Evolutionary conservation across 2,113 vertebrate species (phyloP).

Genomic region (Phalacrocorax aristotelis): DNA sequence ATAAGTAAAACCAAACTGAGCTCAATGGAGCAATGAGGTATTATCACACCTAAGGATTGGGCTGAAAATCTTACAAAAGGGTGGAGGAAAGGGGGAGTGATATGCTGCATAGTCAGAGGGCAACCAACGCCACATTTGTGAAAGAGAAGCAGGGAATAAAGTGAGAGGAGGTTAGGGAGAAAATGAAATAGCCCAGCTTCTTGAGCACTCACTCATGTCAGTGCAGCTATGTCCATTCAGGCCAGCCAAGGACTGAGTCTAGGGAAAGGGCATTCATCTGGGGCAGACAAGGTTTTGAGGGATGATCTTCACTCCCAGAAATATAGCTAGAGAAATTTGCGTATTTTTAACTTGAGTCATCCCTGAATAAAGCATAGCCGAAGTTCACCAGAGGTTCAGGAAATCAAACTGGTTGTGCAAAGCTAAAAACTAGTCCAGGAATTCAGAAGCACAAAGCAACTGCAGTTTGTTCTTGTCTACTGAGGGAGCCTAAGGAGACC

Average conservation of each 20-base stretch:
- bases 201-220: neutral
- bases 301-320: neutral
- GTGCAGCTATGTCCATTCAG: neutral
- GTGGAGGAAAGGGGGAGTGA: neutral
- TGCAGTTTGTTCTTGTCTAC: neutral
- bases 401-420: neutral
- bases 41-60: neutral
- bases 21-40: neutral
- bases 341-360: constrained; percentile 1
- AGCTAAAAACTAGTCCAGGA: neutral
- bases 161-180: neutral
- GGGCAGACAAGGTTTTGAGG: neutral
- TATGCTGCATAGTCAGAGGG: neutral
- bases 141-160: neutral
- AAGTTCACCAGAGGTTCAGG: neutral
- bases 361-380: neutral
- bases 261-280: neutral
- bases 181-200: neutral
- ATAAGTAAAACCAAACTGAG: neutral
- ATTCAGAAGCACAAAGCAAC: neutral
- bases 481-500: neutral
- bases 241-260: neutral
- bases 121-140: neutral
- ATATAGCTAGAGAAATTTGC: neutral
- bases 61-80: neutral